These are phyloP conservation scores for Varanus salvator DNA, from an alignment of 2,113 vertebrate species.

Conservation along the genomic window DNA sequence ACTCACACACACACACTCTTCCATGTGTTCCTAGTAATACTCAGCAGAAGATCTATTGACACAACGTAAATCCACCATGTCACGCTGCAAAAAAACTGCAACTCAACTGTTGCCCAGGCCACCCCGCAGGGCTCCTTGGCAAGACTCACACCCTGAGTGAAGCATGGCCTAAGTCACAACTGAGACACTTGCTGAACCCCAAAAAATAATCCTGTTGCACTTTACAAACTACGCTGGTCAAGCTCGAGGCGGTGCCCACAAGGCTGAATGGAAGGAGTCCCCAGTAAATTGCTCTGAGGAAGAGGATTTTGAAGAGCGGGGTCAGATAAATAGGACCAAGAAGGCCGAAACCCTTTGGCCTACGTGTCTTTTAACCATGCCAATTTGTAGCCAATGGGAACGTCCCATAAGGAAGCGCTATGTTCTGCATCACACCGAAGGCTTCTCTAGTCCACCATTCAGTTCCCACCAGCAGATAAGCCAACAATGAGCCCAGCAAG, in stretches of 20 bases:
- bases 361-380: not conserved
- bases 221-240: not conserved
- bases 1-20: not conserved
- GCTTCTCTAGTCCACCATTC: no score
- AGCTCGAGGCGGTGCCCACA: not conserved
- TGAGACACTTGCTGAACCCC: not conserved
- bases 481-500: no score
- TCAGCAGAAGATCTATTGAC: constrained; percentile 16
- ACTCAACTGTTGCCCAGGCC: not conserved
- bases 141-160: not conserved
- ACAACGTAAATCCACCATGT: constrained; percentile 27
- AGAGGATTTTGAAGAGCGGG: not conserved
- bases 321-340: no score
- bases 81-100: not conserved
- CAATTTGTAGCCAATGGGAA: not conserved
- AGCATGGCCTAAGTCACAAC: not conserved
- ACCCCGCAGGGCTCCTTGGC: not conserved
- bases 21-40: not conserved
- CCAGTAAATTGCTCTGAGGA: not conserved
- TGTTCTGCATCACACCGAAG: no score
- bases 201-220: not conserved
- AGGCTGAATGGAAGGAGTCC: not conserved
- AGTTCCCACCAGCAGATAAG: no score
- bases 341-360: not conserved
- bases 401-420: no score